phyloP scores from a whole-genome alignment of 2,888 invertebrate species.

The Apotomis turbidana region DNA sequence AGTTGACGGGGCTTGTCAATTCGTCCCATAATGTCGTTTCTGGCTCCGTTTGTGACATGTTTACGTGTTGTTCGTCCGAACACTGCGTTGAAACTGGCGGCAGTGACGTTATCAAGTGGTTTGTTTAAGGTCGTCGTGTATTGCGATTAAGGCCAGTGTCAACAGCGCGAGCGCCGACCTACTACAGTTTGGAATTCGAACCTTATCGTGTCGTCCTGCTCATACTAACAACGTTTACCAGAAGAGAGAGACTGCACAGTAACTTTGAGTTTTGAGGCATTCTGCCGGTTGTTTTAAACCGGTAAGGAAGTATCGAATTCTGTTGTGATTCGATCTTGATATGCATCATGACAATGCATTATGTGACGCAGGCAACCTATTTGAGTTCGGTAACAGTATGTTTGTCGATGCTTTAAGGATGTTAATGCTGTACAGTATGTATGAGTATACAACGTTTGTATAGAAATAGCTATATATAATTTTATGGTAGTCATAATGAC shows the following conservation, averaged over 20 bases:
- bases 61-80: conserved; percentile 32
- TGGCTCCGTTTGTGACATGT: conserved; percentile 37
- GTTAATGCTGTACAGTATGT: background rate
- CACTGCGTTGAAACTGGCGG: conserved; percentile 42
- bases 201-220: no score
- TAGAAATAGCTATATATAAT: no score
- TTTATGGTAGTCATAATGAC: no score
- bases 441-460: no score
- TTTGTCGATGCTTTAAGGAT: background rate
- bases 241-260: no score
- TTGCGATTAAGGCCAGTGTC: conserved; percentile 41
- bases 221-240: no score
- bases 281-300: conserved; percentile 1
- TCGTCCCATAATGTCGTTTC: conserved; percentile 71
- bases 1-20: conserved; percentile 73
- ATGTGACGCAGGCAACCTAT: conserved; percentile 3
- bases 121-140: conserved; percentile 43
- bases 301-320: conserved; percentile 34
- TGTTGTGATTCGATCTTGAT: conserved; percentile 29
- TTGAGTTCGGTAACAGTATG: background rate
- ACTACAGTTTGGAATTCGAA: background rate
- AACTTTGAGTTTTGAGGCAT: no score
- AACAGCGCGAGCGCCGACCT: conserved; percentile 27
- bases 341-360: conserved; percentile 22
- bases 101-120: conserved; percentile 42